A percentile compares a stretch with the other conserved stretches of the same genome.
phyloP scores from a whole-genome alignment of 2,113 vertebrate species.

The Microcebus tavaratra region DNA sequence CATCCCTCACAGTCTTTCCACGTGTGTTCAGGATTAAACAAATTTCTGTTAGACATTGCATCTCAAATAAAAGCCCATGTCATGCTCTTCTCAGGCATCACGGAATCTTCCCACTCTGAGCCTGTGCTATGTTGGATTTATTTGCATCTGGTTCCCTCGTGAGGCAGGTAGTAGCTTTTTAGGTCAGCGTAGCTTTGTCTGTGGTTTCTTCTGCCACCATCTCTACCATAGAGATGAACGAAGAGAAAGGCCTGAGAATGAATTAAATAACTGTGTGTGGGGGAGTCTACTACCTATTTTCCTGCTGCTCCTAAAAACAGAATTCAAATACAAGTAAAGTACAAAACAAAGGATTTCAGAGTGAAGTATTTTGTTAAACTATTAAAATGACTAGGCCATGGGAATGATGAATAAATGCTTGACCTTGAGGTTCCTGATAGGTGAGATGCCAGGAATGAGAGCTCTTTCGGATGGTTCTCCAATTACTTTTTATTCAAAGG shows the following conservation, averaged over 20 bases:
- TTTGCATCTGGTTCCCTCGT: neutral
- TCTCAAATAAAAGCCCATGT: neutral
- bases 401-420: neutral
- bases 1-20: neutral
- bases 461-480: neutral
- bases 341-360: conserved; percentile 50
- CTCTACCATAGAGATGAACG: neutral
- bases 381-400: neutral
- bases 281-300: neutral
- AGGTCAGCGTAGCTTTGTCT: neutral
- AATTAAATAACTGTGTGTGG: neutral
- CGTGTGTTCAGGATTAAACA: neutral
- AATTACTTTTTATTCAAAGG: conserved; percentile 13
- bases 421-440: conserved; percentile 49
- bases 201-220: neutral
- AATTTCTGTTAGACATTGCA: neutral
- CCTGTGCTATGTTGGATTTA: neutral
- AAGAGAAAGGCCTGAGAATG: conserved; percentile 24
- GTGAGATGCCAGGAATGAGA: neutral
- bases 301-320: neutral
- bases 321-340: neutral
- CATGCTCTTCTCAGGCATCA: neutral
- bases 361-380: conserved; percentile 33
- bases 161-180: neutral
- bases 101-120: neutral